phyloP scores from a whole-genome alignment of 2,797 vertebrate genomes.

The Lepus townsendii region DNA sequence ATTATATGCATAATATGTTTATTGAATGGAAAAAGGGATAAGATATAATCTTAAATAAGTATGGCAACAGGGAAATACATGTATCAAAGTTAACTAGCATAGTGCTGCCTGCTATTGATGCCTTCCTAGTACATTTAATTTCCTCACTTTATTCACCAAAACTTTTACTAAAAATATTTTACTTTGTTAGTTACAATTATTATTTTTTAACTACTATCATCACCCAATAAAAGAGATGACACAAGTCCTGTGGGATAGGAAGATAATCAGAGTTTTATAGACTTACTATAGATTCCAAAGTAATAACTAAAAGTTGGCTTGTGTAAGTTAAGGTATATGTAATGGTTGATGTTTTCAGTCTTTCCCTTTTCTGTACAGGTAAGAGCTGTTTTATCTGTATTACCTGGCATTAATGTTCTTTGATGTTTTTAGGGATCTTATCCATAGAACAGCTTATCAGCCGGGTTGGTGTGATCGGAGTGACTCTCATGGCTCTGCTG shows the following conservation, averaged over 20 bases:
- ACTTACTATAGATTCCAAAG: background rate
- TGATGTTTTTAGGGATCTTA: slow-evolving; percentile 93
- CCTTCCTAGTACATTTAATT: slow-evolving; percentile 21
- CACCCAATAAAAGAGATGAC: background rate
- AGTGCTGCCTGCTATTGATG: background rate
- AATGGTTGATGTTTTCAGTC: background rate
- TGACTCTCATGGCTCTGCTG: slow-evolving; percentile 98
- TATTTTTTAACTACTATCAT: slow-evolving; percentile 25
- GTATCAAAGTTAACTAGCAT: background rate
- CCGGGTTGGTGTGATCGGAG: slow-evolving; percentile 98
- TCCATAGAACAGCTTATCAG: slow-evolving; percentile 99
- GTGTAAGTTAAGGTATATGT: background rate
- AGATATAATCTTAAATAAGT: slow-evolving; percentile 1
- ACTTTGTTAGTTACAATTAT: slow-evolving; percentile 23
- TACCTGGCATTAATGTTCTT: slow-evolving; percentile 42
- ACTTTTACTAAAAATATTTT: slow-evolving; percentile 44
- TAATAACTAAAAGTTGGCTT: slow-evolving; percentile 27
- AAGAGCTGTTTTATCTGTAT: background rate
- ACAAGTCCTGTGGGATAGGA: background rate
- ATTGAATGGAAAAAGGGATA: background rate
- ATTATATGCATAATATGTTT: slow-evolving; percentile 23
- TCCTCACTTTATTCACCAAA: background rate
- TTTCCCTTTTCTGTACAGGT: background rate
- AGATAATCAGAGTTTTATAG: background rate
- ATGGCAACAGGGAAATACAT: background rate